phyloP scores from a whole-genome alignment of 2,797 vertebrate genomes.

The Phoxinus dragarum region DNA sequence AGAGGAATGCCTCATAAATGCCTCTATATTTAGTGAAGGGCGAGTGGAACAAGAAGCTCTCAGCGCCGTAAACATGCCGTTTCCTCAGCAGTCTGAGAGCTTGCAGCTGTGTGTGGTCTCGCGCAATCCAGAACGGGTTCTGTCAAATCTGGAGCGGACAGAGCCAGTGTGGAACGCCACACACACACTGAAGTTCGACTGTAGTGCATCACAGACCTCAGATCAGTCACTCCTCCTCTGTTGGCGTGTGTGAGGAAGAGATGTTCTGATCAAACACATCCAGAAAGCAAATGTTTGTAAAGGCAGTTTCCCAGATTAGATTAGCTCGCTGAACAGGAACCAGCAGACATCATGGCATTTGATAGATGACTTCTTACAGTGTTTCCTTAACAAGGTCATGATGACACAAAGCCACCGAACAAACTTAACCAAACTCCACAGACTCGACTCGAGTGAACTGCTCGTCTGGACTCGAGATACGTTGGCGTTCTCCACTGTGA shows the following conservation, averaged over 20 bases:
- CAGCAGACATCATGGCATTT: neutral
- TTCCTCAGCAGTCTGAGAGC: neutral
- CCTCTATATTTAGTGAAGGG: conserved; percentile 36
- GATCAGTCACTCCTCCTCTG: neutral
- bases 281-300: neutral
- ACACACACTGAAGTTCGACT: neutral
- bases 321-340: neutral
- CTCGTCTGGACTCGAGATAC: neutral
- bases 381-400: conserved; percentile 4
- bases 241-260: neutral
- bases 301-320: neutral
- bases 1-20: conserved; percentile 12
- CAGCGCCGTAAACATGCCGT: neutral
- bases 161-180: neutral
- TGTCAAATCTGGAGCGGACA: neutral
- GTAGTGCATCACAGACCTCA: neutral
- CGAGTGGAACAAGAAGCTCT: neutral
- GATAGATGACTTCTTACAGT: neutral
- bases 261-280: neutral
- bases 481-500: neutral
- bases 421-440: neutral
- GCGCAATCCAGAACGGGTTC: neutral
- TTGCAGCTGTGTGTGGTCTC: neutral
- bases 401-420: neutral
- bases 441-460: neutral